Evolutionary conservation across 2,888 invertebrate species (phyloP).

Genomic region (Odontothrips loti): DNA sequence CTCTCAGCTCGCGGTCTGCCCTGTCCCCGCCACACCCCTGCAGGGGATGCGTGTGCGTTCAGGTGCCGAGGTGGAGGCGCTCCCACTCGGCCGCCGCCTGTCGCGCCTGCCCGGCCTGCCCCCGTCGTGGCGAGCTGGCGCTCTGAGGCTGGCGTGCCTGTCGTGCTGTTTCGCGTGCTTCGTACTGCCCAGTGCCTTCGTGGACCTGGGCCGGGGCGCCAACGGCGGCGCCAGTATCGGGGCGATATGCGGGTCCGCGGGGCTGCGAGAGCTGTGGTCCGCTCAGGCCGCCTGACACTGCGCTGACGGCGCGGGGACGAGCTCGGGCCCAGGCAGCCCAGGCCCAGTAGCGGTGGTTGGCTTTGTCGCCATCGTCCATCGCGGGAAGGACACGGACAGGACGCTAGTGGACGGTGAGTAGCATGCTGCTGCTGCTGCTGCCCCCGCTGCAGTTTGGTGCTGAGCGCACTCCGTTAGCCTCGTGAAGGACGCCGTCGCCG

Average conservation of each 20-base stretch:
- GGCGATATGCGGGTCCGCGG: not conserved
- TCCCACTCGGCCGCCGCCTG: not conserved
- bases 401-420: no score
- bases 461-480: no score
- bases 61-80: no score
- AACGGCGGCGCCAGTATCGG: not conserved
- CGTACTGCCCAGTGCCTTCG: constrained; percentile 13
- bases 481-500: no score
- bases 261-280: not conserved
- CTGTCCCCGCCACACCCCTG: no score
- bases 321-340: not conserved
- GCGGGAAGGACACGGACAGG: not conserved
- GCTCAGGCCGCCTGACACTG: not conserved
- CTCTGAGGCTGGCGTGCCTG: not conserved
- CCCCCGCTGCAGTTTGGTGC: no score
- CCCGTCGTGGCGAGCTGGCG: not conserved
- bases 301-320: not conserved
- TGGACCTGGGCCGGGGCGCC: not conserved
- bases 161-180: not conserved
- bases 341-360: not conserved
- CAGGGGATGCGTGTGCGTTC: no score
- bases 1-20: no score
- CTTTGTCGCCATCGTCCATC: not conserved
- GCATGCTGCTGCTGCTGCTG: no score
- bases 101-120: not conserved